A percentile compares a stretch with the other conserved stretches of the same genome.
Evolutionary conservation across 2,888 invertebrate species (phyloP).

Genomic region (Neoitamus cyanurus): DNA sequence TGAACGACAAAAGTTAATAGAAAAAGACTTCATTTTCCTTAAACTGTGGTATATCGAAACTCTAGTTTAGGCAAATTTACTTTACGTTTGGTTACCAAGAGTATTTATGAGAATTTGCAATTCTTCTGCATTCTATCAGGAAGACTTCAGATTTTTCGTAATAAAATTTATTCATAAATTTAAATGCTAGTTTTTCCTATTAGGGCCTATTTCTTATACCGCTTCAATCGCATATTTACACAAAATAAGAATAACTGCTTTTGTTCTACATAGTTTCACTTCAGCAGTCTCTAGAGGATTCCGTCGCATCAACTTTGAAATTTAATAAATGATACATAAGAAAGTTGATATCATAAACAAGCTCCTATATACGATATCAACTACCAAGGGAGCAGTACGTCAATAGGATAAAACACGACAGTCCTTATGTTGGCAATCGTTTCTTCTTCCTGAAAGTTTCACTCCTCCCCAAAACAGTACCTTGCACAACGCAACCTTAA

Average conservation of each 20-base stretch:
- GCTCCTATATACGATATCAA: not conserved
- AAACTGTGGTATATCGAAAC: slow-evolving; percentile 37
- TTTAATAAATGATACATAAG: not conserved
- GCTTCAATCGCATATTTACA: too few relatives aligned
- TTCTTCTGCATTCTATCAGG: slow-evolving; percentile 35
- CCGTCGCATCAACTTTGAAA: not conserved
- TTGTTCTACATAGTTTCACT: not conserved
- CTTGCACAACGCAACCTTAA: not conserved
- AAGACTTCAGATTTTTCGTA: slow-evolving; percentile 40
- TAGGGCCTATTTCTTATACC: not conserved
- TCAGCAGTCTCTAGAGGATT: not conserved
- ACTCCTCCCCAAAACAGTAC: not conserved
- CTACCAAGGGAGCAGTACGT: not conserved
- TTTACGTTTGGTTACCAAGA: slow-evolving; percentile 32
- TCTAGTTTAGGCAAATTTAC: slow-evolving; percentile 34
- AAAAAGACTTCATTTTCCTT: slow-evolving; percentile 13
- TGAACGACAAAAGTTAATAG: slow-evolving; percentile 59
- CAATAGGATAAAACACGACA: not conserved
- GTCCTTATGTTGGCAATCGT: not conserved
- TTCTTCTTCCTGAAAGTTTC: not conserved
- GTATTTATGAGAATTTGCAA: slow-evolving; percentile 26
- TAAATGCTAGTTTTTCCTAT: not conserved
- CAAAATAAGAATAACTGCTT: not conserved
- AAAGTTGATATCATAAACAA: not conserved
- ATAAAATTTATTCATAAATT: slow-evolving; percentile 26